Conservation (phyloP, 2,888 invertebrate genomes). For the Mellilla xanthometata region DNA sequence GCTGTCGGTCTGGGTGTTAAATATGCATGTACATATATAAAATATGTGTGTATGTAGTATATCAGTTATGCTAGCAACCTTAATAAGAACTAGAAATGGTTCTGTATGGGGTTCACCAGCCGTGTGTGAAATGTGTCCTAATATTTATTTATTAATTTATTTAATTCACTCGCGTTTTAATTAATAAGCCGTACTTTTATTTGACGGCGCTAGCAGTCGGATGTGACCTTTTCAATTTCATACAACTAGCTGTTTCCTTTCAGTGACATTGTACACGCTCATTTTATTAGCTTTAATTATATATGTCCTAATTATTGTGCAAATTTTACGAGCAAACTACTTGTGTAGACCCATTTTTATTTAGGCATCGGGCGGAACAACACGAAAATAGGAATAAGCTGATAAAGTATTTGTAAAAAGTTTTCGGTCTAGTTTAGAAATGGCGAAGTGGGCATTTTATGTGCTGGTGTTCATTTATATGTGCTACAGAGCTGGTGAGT, state of each 20-base stretch:
- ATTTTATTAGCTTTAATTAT: conserved; percentile 39
- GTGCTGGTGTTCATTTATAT: conserved; percentile 57
- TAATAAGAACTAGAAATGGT: no score
- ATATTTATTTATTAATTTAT: no score
- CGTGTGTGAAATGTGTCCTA: no score
- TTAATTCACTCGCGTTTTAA: no score
- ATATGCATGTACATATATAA: no score
- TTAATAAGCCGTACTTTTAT: background rate
- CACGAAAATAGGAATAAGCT: background rate
- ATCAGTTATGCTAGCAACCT: no score
- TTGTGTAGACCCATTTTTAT: conserved; percentile 5
- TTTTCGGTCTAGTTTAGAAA: conserved; percentile 37
- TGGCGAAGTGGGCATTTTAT: conserved; percentile 60
- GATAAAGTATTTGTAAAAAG: conserved; percentile 1
- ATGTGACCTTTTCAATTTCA: conserved; percentile 48
- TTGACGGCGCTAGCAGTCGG: conserved; percentile 12
- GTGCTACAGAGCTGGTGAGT: conserved; percentile 60
- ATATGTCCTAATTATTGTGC: conserved; percentile 35
- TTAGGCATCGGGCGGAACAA: conserved; percentile 3
- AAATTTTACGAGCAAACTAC: conserved; percentile 10
- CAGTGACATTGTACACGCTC: conserved; percentile 41
- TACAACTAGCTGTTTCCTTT: conserved; percentile 40
- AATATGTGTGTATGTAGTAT: no score
- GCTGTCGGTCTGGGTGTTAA: no score
- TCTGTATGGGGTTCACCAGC: no score